Base-by-base conservation (phyloP, 2,113 vertebrate genomes). In the Hemiprocne comata region DNA sequence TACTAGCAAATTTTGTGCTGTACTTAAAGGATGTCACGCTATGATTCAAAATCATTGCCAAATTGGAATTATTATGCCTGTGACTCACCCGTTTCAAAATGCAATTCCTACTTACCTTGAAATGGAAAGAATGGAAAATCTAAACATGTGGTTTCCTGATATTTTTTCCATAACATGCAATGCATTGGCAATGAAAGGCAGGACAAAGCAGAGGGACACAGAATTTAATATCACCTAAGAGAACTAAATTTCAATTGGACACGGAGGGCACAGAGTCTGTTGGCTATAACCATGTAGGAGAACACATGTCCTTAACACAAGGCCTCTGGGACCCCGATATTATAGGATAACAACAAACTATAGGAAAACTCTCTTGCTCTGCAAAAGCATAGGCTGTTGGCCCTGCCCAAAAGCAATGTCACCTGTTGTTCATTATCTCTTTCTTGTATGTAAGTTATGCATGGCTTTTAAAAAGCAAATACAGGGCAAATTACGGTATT, bases 51-150 rank as follows among this genome's bases (percentile, higher is more conserved):
- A 58, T 40, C 46, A 60, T 34, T 92, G 87, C 83, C 84, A 87
- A 58, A 95, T 16, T 40, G 26, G 66, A 92, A 89, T 60, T 20
- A 34, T 92, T 55, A 38, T 46, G 71, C 15, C 46, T 55, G 48
- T 92, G 77, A 95, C 85, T 89, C 88, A 88, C 29, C 11, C 17
- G 33, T 87, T 96, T 95, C 92, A 78, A 89, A 94, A 95, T 18
- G 79, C 24, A 91, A 77, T 82, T 94, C 65, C 46, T 85, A 23
- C 46, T 84, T 95, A 94, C 62, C 91, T 92, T 89, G 71, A 71
- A 75, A 87, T 60, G 46, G 38, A 93, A 97, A 86, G 73, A 95
- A 80, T 81, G 76, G 81, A 24, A 95, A 88, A 93, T 44, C 34
- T 73, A 76, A 93, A 88, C 23, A 60, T 77, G 62, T 73, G 60